Conservation (phyloP, 2,888 invertebrate genomes). For the Lasioglossum vierecki region DNA sequence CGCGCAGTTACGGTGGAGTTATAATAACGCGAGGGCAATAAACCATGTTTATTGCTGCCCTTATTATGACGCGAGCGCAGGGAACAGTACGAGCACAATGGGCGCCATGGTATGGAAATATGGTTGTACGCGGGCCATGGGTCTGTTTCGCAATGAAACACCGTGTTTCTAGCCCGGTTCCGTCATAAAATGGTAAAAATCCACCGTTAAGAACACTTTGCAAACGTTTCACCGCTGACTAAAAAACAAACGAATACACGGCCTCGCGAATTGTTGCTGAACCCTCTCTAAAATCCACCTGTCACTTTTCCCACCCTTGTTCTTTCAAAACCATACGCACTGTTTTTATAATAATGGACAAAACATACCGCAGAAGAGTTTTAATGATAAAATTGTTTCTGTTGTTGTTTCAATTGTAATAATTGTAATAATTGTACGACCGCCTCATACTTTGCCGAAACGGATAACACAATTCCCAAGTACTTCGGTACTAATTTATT, state of each 20-base stretch:
- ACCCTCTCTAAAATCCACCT: background rate
- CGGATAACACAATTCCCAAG: background rate
- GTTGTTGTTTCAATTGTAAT: too few species aligned
- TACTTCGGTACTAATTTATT: background rate
- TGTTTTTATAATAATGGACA: background rate
- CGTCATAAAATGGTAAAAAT: conserved; percentile 2
- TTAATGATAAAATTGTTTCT: too few species aligned
- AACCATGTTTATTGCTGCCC: conserved; percentile 54
- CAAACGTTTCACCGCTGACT: background rate
- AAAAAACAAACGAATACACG: background rate
- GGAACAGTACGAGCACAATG: conserved; percentile 25
- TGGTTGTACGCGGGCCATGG: background rate
- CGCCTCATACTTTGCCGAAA: background rate
- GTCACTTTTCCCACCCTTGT: background rate
- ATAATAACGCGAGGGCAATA: conserved; percentile 55
- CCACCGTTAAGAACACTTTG: background rate
- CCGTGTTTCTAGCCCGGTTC: background rate
- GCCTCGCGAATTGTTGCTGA: background rate
- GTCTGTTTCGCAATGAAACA: conserved; percentile 13
- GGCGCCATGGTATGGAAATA: conserved; percentile 32
- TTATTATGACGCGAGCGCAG: conserved; percentile 45
- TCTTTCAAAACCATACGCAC: background rate
- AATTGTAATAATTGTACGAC: background rate
- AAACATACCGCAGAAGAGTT: too few species aligned
- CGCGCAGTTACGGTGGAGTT: conserved; percentile 39